Percentiles rank a stretch among this genome's conserved stretches.
Evolutionary conservation across 2,797 vertebrate genomes (phyloP).

Genomic region (Falco novaeseelandiae): DNA sequence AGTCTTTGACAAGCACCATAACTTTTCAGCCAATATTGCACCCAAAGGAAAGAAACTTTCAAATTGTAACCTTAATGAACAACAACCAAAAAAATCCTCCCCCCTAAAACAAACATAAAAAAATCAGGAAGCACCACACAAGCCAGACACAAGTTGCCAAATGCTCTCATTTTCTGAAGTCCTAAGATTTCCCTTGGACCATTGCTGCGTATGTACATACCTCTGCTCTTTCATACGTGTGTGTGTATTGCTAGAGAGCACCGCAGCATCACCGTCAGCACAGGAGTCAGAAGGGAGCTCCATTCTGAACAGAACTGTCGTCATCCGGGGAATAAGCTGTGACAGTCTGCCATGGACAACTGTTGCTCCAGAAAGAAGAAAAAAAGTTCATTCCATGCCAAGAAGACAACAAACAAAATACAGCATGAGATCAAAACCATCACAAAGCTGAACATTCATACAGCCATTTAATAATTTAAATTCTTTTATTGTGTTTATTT

Average conservation of each 20-base stretch:
- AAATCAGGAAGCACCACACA: neutral
- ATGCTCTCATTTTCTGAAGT: neutral
- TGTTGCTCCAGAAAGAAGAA: neutral
- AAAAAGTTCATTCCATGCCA: neutral
- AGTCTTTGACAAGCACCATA: neutral
- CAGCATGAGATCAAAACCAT: neutral
- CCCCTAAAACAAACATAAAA: neutral
- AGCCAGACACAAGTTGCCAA: neutral
- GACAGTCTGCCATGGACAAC: neutral
- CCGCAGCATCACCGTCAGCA: neutral
- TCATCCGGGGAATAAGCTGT: no score
- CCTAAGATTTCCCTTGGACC: neutral
- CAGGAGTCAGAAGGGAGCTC: neutral
- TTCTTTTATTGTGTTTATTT: neutral
- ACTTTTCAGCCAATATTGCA: neutral
- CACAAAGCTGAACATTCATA: neutral
- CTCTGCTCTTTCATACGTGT: neutral
- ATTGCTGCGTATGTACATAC: neutral
- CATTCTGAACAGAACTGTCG: neutral
- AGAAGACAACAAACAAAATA: neutral
- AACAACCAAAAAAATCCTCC: neutral
- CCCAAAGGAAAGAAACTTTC: neutral
- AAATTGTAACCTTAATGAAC: neutral
- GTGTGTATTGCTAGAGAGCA: neutral
- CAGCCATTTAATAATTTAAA: neutral